phyloP scores from a whole-genome alignment of 2,113 vertebrate genomes.

The Urocolius indicus region DNA sequence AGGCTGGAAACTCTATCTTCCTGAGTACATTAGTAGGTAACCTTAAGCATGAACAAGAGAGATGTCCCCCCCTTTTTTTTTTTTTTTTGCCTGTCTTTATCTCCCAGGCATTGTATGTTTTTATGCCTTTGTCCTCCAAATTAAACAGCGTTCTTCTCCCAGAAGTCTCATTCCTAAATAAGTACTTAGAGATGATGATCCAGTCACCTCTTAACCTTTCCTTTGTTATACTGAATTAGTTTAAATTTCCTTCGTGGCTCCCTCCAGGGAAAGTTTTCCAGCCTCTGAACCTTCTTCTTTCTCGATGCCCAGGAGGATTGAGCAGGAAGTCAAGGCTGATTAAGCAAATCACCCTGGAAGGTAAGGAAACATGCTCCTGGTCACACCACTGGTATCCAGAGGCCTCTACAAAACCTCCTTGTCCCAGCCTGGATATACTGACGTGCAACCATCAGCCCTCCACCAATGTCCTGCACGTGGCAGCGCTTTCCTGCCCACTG shows the following conservation, averaged over 20 bases:
- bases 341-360: neutral
- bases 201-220: constrained; percentile 34
- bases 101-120: neutral
- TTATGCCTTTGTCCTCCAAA: constrained; percentile 1
- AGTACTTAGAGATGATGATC: constrained; percentile 6
- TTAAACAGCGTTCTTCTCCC: neutral
- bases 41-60: neutral
- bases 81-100: neutral
- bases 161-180: constrained; percentile 5
- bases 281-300: neutral
- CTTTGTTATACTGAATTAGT: constrained; percentile 45
- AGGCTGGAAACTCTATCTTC: neutral
- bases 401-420: neutral
- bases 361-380: neutral
- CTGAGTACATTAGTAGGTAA: neutral
- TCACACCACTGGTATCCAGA: neutral
- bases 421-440: neutral
- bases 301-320: neutral
- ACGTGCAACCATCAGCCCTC: accelerated
- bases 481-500: neutral
- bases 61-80: too few relatives aligned
- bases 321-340: constrained; percentile 39
- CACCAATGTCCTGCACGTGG: accelerated
- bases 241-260: constrained; percentile 18
- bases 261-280: constrained; percentile 8